A percentile compares a stretch with the other conserved stretches of the same genome.
phyloP scores from a whole-genome alignment of 30 jellyfish, hydroid and myxozoan genomes.

The Pseudorhiza aurosa region DNA sequence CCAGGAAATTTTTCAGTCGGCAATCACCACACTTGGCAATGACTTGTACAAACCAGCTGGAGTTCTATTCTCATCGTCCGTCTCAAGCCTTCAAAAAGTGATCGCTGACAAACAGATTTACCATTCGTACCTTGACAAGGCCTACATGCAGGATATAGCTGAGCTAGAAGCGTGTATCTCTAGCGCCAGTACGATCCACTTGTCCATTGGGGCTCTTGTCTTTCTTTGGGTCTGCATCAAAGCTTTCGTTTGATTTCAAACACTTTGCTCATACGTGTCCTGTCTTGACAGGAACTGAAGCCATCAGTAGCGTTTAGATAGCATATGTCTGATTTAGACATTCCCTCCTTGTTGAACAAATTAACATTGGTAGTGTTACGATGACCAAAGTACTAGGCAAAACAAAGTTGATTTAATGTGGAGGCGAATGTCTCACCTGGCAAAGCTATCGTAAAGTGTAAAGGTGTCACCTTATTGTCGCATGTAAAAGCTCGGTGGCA shows the following conservation, averaged over 20 bases:
- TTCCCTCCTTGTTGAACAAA: too few species aligned
- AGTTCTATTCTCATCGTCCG: slow-evolving; percentile 9
- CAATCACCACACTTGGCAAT: neutral
- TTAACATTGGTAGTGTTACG: too few species aligned
- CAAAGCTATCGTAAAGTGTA: too few species aligned
- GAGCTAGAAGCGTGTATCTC: slow-evolving; percentile 8
- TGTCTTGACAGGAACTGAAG: too few species aligned
- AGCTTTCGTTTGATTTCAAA: neutral
- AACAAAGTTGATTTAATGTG: too few species aligned
- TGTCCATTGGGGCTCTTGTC: neutral
- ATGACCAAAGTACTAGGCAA: too few species aligned
- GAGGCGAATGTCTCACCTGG: too few species aligned
- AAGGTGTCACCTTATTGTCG: too few species aligned
- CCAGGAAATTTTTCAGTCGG: neutral
- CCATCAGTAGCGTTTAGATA: too few species aligned
- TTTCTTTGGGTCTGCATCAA: neutral
- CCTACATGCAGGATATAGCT: slow-evolving; percentile 33
- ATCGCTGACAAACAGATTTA: slow-evolving; percentile 11
- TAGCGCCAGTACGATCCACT: neutral
- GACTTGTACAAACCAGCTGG: slow-evolving; percentile 23
- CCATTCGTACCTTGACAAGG: slow-evolving; percentile 28
- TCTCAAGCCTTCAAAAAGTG: slow-evolving; percentile 4
- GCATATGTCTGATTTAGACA: too few species aligned
- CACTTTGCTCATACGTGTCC: too few species aligned
- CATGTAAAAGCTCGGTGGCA: too few species aligned